Evolutionary conservation across 2,113 vertebrate species (phyloP).

Genomic region (Saguinus midas): DNA sequence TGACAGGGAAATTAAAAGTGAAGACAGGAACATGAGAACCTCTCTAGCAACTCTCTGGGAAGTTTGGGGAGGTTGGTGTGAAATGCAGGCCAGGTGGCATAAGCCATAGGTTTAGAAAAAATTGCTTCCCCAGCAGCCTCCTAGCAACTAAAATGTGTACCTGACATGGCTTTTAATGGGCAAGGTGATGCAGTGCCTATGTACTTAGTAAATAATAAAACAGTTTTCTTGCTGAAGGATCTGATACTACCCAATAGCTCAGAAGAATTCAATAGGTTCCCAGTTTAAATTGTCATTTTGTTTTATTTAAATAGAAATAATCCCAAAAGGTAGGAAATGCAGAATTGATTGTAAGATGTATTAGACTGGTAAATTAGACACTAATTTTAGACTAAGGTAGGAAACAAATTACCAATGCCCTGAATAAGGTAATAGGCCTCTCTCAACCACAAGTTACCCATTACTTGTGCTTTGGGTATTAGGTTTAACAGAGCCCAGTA

Average conservation of each 20-base stretch:
- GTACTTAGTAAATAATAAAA: slow-evolving; percentile 37
- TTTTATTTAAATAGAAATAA: slow-evolving; percentile 35
- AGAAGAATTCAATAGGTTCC: background rate
- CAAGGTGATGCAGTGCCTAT: slow-evolving; percentile 46
- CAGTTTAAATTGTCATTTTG: slow-evolving; percentile 1
- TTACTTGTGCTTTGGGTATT: background rate
- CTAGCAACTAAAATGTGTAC: slow-evolving; percentile 79
- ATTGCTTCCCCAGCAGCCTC: slow-evolving; percentile 59
- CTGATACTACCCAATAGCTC: background rate
- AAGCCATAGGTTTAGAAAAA: slow-evolving; percentile 65
- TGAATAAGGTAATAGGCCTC: background rate
- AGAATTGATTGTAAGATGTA: background rate
- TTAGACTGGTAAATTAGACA: background rate
- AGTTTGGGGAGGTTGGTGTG: slow-evolving; percentile 65
- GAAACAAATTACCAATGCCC: slow-evolving; percentile 24
- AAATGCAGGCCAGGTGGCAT: slow-evolving; percentile 46
- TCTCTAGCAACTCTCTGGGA: slow-evolving; percentile 48
- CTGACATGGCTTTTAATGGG: slow-evolving; percentile 54
- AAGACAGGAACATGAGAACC: slow-evolving; percentile 45
- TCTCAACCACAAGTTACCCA: background rate
- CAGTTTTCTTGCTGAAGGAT: background rate
- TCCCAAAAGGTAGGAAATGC: background rate
- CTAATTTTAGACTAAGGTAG: background rate
- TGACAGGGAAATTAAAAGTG: slow-evolving; percentile 51
- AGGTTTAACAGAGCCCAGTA: background rate